Percentiles rank a stretch among this genome's conserved stretches.
These are phyloP conservation scores for Villa cingulata DNA, from an alignment of 2,888 invertebrate genomes.

Conservation along the genomic window DNA sequence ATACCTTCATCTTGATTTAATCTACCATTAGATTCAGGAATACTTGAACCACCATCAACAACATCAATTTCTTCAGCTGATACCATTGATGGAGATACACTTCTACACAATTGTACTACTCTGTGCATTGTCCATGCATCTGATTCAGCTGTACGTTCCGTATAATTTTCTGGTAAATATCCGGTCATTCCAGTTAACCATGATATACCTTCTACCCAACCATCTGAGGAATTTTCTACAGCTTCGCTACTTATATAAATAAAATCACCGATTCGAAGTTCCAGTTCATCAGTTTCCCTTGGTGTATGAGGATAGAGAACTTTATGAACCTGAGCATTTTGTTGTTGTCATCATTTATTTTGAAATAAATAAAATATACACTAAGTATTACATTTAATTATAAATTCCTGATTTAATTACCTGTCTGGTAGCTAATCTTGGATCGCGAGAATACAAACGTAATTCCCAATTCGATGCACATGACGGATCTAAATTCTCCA, in stretches of 20 bases:
- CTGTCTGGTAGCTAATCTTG: conserved; percentile 57
- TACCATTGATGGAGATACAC: conserved; percentile 31
- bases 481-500: conserved; percentile 54
- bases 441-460: conserved; percentile 73
- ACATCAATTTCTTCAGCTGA: conserved; percentile 32
- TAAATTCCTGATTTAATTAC: conserved; percentile 23
- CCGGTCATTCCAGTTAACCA: conserved; percentile 50
- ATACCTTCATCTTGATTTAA: not conserved
- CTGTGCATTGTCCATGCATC: conserved; percentile 85
- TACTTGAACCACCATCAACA: conserved; percentile 22
- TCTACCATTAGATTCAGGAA: not conserved
- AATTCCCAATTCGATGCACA: conserved; percentile 68
- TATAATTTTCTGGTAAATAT: conserved; percentile 67
- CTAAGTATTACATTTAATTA: too few relatives aligned
- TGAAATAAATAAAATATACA: too few relatives aligned
- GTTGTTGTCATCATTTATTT: too few relatives aligned
- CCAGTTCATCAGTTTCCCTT: conserved; percentile 68
- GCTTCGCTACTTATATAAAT: conserved; percentile 68
- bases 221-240: conserved; percentile 59
- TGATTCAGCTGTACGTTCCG: conserved; percentile 71
- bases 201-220: conserved; percentile 66
- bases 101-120: conserved; percentile 43
- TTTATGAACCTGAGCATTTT: conserved; percentile 47
- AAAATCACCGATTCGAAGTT: conserved; percentile 72
- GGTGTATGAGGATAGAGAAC: conserved; percentile 66